A percentile compares a stretch with the other conserved stretches of the same genome.
Evolutionary conservation across 2,888 invertebrate genomes (phyloP).

Genomic region (Julus scandinavius): DNA sequence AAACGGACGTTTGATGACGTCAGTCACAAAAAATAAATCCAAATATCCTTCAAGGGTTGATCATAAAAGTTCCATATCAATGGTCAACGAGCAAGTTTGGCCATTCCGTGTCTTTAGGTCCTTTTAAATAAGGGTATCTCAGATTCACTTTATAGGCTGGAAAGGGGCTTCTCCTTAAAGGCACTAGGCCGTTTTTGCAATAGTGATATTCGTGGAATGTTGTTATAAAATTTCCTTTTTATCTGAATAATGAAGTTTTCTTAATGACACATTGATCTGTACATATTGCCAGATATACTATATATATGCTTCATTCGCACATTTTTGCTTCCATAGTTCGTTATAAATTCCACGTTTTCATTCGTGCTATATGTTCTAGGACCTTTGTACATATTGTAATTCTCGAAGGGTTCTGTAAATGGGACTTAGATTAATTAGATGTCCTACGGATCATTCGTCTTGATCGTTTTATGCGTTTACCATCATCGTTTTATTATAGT

Average conservation of each 20-base stretch:
- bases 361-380: not conserved
- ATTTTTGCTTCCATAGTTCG: conserved; percentile 3
- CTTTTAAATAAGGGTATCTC: not conserved
- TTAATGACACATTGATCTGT: no score
- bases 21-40: not conserved
- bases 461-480: not conserved
- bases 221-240: no score
- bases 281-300: no score
- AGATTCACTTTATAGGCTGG: not conserved
- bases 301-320: no score
- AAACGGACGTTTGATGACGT: conserved; percentile 4
- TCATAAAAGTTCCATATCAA: not conserved
- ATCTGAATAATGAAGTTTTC: no score
- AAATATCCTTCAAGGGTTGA: not conserved
- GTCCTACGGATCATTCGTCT: not conserved
- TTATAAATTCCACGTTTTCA: not conserved
- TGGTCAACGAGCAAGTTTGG: not conserved
- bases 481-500: conserved; percentile 18
- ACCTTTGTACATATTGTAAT: not conserved
- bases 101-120: not conserved
- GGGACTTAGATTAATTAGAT: not conserved
- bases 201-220: no score
- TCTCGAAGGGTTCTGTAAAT: not conserved
- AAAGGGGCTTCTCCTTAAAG: not conserved
- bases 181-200: not conserved